Evolutionary conservation across 2,888 invertebrate species (phyloP), one percentile per base, ranked within the genome.

Genomic region (Frankliniella fusca): DNA sequence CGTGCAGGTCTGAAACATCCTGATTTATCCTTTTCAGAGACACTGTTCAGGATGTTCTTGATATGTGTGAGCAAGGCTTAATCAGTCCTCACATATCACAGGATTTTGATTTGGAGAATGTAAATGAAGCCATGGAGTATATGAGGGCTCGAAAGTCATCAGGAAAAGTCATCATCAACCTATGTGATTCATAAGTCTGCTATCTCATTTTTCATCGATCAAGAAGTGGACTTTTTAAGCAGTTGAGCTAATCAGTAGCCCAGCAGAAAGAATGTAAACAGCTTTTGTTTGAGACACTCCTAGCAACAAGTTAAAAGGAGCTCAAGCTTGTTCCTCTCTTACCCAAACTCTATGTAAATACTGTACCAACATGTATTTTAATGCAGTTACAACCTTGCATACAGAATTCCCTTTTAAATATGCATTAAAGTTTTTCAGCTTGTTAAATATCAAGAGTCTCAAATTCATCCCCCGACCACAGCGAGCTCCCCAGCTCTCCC

Each of bases 51-150:
- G 92, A 92, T 86, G 90, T 92, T 8, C 87, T 93, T 83, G 90
- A 92, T 84, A 89, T 92, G 86, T 90, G 90, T 54, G 90, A 91
- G 83, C 91, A 93, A 84, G 91, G 90, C 38, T 87, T 92, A n/a
- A 90, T 93, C 82, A 89, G 88, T 23, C 92, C 93, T 1, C 89
- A 90, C 84, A 88, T 90, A 80, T 91, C 91, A 65, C 88, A 90
- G 82, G 89, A 88, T 81, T 92, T 90, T 86, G 88, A 89, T 50
- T 87, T 93, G 80, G 87, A 90, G 54, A 87, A 92, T 85, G 89
- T 92, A 12, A 92, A 93, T 86, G 90, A 92, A 83, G 93, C 93
- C 0, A 87, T 92, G 38, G 87, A 90, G 85, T 90, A 89, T 85
- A 88, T 92, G 81, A 87, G 89, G 83, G 89, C 90, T 49, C 89